A percentile compares a stretch with the other conserved stretches of the same genome.
Conservation (phyloP, 2,113 vertebrate species). For the Danionella cerebrum region DNA sequence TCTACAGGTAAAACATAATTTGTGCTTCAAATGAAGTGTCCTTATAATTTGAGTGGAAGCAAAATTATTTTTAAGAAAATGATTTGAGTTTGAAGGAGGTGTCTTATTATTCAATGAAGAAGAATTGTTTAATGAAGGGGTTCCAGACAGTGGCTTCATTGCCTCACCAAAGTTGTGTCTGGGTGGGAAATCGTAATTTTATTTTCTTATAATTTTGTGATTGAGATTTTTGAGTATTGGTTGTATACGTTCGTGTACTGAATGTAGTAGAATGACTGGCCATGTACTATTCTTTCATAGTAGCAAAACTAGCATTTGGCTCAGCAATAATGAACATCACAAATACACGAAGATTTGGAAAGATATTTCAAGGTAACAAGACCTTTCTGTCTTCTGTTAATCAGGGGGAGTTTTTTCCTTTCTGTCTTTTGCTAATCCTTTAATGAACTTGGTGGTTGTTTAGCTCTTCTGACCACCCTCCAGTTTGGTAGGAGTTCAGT, state of each 20-base stretch:
- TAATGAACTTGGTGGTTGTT: neutral
- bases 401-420: neutral
- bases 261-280: constrained; percentile 36
- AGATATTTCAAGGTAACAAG: no score
- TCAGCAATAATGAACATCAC: constrained; percentile 34
- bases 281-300: constrained; percentile 49
- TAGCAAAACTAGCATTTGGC: constrained; percentile 35
- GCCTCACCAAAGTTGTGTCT: neutral
- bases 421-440: neutral
- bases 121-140: neutral
- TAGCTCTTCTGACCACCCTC: neutral
- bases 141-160: neutral
- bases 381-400: neutral
- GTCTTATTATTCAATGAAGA: neutral
- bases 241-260: constrained; percentile 47
- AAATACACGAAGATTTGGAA: neutral
- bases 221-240: constrained; percentile 45
- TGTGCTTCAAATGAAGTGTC: constrained; percentile 9
- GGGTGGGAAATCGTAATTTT: no score
- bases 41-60: neutral
- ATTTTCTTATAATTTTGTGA: no score
- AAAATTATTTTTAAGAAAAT: neutral
- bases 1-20: constrained; percentile 27
- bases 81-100: neutral
- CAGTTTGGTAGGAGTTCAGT: neutral